These are phyloP conservation scores for Anodontia alba DNA, from an alignment of 2,888 invertebrate species.

Conservation along the genomic window DNA sequence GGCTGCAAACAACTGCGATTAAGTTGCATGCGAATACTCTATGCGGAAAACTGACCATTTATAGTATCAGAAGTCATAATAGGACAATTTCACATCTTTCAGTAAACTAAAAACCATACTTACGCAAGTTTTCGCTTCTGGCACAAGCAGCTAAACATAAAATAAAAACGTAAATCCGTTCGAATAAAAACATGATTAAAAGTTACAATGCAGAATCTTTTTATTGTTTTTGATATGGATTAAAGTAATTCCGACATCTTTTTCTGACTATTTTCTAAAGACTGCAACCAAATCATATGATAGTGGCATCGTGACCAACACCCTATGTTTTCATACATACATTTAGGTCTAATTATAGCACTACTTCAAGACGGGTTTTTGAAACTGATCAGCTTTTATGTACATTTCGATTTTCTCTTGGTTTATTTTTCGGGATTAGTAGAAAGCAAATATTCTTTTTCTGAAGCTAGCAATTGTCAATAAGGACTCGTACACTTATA, in stretches of 20 bases:
- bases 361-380: conserved; percentile 3
- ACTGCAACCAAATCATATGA: no score
- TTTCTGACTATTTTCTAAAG: not conserved
- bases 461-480: conserved; percentile 2
- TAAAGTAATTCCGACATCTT: not conserved
- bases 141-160: not conserved
- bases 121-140: conserved; percentile 12
- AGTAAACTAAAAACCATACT: no score
- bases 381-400: not conserved
- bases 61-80: no score
- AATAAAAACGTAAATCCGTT: not conserved
- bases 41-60: no score
- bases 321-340: not conserved
- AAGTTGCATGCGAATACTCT: no score
- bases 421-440: conserved; percentile 15
- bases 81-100: no score
- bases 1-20: no score
- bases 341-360: conserved; percentile 1
- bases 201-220: no score
- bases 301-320: not conserved
- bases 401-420: conserved; percentile 5
- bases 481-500: not conserved
- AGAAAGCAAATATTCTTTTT: not conserved
- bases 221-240: no score
- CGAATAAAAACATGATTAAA: not conserved